phyloP scores from a whole-genome alignment of 92 coral and sea anemone species.

The Umimayanthus chanpuru region DNA sequence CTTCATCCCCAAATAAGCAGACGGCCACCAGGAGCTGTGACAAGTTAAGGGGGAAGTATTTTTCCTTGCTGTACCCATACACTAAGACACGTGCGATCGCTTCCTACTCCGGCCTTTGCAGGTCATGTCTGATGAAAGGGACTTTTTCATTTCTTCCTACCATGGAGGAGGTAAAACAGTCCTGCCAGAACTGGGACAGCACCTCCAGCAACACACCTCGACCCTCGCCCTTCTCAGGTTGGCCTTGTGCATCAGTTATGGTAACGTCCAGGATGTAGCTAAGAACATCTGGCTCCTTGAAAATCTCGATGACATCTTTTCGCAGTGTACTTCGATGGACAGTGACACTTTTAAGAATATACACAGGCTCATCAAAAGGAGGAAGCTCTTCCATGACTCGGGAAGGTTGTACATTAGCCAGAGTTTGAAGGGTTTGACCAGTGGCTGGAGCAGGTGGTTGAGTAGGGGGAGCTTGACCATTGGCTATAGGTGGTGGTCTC shows the following conservation, averaged over 20 bases:
- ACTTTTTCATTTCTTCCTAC: slow-evolving; percentile 42
- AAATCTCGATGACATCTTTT: slow-evolving; percentile 28
- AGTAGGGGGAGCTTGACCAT: slow-evolving; percentile 1
- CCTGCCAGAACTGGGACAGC: slow-evolving; percentile 45
- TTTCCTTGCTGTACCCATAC: slow-evolving; percentile 22
- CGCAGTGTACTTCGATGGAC: slow-evolving; percentile 4
- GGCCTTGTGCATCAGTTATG: slow-evolving; percentile 32
- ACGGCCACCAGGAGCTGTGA: slow-evolving; percentile 38
- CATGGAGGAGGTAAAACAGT: slow-evolving; percentile 38
- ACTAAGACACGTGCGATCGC: slow-evolving; percentile 43
- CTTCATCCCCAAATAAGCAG: slow-evolving; percentile 46
- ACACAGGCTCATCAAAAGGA: background rate
- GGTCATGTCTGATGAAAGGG: slow-evolving; percentile 49
- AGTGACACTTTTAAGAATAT: background rate
- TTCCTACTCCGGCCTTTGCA: slow-evolving; percentile 51
- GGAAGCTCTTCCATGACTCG: background rate
- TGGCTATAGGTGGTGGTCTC: slow-evolving; percentile 8
- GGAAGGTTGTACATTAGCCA: slow-evolving; percentile 6
- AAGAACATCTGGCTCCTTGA: slow-evolving; percentile 13
- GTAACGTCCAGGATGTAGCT: background rate
- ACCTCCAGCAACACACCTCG: slow-evolving; percentile 40
- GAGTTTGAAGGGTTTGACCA: slow-evolving; percentile 2
- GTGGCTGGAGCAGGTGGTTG: slow-evolving; percentile 7
- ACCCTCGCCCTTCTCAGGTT: slow-evolving; percentile 39
- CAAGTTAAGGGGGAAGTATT: slow-evolving; percentile 41